Conservation (phyloP, 2,113 vertebrate species). For the Stigmatopora argus region DNA sequence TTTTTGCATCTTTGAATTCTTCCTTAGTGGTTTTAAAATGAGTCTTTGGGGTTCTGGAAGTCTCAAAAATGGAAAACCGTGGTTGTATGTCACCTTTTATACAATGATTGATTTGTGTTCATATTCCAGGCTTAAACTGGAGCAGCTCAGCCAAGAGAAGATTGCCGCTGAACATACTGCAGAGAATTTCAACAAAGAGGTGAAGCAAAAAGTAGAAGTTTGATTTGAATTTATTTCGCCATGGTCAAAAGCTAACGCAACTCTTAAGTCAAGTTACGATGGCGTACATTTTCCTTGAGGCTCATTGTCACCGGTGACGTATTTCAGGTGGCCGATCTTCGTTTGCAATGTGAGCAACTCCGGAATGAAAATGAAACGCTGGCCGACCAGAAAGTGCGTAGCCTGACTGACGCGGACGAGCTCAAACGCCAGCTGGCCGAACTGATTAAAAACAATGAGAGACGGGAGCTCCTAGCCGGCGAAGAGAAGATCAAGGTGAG, state of each 20-base stretch:
- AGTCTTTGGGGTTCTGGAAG: not conserved
- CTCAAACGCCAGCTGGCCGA: constrained; percentile 73
- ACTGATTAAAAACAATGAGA: constrained; percentile 63
- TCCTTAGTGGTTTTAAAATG: not conserved
- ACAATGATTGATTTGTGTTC: not conserved
- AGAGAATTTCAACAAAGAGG: constrained; percentile 81
- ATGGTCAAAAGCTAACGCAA: no score
- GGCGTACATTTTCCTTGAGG: not conserved
- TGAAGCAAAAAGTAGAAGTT: not conserved
- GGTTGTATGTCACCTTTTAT: not conserved
- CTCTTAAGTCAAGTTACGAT: not conserved
- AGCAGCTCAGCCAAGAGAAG: constrained; percentile 78
- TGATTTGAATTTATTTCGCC: not conserved
- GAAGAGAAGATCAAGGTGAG: constrained; percentile 65
- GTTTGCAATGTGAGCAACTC: constrained; percentile 75
- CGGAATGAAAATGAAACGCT: constrained; percentile 77
- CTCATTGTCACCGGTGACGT: not conserved
- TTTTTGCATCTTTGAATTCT: not conserved
- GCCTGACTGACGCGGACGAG: constrained; percentile 65
- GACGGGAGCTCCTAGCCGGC: constrained; percentile 33
- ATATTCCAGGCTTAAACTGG: constrained; percentile 75
- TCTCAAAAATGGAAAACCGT: not conserved
- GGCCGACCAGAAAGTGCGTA: constrained; percentile 74
- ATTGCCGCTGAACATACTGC: constrained; percentile 72
- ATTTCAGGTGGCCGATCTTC: constrained; percentile 77